Evolutionary conservation across 1,140 invertebrate species (phyloP).

Genomic region (Atta colombica): DNA sequence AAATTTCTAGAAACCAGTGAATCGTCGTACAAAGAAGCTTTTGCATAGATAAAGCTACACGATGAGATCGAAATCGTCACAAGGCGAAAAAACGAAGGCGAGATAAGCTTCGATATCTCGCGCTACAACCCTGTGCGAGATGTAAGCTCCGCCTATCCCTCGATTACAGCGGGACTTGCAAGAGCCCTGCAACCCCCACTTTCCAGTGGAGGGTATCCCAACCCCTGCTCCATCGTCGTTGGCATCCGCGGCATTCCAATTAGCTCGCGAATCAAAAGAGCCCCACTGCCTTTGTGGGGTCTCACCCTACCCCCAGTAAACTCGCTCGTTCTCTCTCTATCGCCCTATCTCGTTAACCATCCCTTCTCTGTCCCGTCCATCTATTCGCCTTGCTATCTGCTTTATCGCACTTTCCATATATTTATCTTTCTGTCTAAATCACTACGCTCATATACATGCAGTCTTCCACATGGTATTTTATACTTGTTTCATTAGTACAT

Average conservation of each 20-base stretch:
- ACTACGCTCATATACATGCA: constrained; percentile 36
- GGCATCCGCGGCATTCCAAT: constrained; percentile 86
- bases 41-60: constrained; percentile 25
- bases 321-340: constrained; percentile 76
- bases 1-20: constrained; percentile 24
- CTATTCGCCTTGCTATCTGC: constrained; percentile 60
- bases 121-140: constrained; percentile 77
- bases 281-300: constrained; percentile 86
- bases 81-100: constrained; percentile 60
- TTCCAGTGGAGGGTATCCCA: constrained; percentile 65
- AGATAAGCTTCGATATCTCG: constrained; percentile 77
- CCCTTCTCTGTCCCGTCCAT: constrained; percentile 64
- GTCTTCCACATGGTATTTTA: constrained; percentile 18
- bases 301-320: constrained; percentile 77
- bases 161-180: constrained; percentile 79
- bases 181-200: constrained; percentile 76
- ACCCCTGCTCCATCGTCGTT: constrained; percentile 83
- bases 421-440: constrained; percentile 64
- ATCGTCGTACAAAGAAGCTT: constrained; percentile 54
- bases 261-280: constrained; percentile 87
- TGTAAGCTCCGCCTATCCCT: constrained; percentile 84
- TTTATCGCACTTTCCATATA: constrained; percentile 61
- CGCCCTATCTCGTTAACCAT: constrained; percentile 45
- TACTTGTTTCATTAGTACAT: constrained; percentile 19
- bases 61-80: constrained; percentile 63